phyloP scores from a whole-genome alignment of 2,113 vertebrate species.

The Calyptommatus sinebrachiatus region DNA sequence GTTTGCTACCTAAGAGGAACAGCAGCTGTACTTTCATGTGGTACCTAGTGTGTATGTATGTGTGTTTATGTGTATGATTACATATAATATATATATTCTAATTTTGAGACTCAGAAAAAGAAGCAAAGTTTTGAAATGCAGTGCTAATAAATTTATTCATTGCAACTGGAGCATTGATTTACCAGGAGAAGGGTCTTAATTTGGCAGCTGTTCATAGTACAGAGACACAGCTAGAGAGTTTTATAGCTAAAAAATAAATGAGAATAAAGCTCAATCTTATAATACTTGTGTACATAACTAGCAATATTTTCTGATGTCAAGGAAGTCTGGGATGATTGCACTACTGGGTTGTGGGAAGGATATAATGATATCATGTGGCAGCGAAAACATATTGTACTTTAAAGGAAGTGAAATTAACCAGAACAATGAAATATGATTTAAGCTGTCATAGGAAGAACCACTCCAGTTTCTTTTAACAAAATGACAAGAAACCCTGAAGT shows the following conservation, averaged over 20 bases:
- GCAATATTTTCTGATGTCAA: background rate
- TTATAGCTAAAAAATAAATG: background rate
- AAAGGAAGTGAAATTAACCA: background rate
- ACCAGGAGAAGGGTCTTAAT: background rate
- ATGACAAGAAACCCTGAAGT: background rate
- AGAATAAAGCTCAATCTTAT: background rate
- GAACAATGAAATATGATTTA: background rate
- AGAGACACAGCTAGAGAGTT: background rate
- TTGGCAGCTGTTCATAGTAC: no score
- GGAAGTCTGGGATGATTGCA: background rate
- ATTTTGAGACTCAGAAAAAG: background rate
- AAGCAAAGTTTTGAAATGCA: background rate
- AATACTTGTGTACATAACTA: background rate
- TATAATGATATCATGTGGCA: background rate
- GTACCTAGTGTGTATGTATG: no score
- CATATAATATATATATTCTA: no score
- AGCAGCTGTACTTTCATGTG: background rate
- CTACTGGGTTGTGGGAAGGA: background rate
- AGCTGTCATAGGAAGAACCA: background rate
- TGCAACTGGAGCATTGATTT: background rate
- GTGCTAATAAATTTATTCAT: background rate
- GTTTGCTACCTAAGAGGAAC: background rate
- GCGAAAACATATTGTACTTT: background rate
- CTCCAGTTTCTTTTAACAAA: background rate
- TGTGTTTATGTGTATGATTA: no score